phyloP scores from a whole-genome alignment of 1,140 invertebrate species.

The Heliconius melpomene region DNA sequence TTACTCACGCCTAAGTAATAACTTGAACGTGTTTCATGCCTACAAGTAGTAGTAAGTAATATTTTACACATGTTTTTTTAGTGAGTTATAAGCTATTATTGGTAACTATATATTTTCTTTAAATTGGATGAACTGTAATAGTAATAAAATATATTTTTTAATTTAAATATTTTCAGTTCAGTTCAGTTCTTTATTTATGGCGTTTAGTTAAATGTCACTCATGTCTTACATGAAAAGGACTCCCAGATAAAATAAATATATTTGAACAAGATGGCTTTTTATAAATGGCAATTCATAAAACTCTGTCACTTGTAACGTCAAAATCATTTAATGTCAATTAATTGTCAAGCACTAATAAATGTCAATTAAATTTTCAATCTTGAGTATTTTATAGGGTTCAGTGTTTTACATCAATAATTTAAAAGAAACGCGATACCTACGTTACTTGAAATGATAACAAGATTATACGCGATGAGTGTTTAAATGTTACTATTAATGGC shows the following conservation, averaged over 20 bases:
- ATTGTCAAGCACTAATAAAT: conserved; percentile 15
- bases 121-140: too few species aligned
- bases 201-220: too few species aligned
- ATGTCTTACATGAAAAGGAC: too few species aligned
- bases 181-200: too few species aligned
- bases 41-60: too few species aligned
- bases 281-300: background rate
- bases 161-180: too few species aligned
- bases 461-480: conserved; percentile 53
- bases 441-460: conserved; percentile 59
- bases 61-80: too few species aligned
- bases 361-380: conserved; percentile 13
- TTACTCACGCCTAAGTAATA: too few species aligned
- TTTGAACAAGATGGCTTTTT: background rate
- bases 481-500: conserved; percentile 72
- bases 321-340: background rate
- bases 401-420: conserved; percentile 28
- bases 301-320: background rate
- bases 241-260: background rate
- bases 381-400: background rate
- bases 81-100: too few species aligned
- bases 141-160: too few species aligned
- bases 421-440: conserved; percentile 31
- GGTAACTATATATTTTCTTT: too few species aligned
- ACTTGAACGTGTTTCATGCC: too few species aligned